Conservation (phyloP, 2,113 vertebrate species). For the Sigmodon hispidus region DNA sequence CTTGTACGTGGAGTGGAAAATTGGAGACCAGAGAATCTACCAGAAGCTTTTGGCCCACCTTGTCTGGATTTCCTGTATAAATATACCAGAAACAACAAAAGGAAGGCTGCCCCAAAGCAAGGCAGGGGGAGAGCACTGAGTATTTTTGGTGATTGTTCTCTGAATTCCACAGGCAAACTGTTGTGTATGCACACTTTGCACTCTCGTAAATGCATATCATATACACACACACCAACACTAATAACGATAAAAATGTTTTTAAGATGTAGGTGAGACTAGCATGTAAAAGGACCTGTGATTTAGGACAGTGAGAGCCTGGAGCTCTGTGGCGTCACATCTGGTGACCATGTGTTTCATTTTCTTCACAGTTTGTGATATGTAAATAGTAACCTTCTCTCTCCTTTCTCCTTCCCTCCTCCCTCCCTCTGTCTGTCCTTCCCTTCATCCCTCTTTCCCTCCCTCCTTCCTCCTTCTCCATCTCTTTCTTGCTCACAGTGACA, state of each 20-base stretch:
- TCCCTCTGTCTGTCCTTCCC: no score
- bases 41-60: not conserved
- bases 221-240: not conserved
- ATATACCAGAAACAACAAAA: no score
- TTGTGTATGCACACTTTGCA: not conserved
- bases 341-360: constrained; percentile 8
- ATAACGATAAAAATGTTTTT: not conserved
- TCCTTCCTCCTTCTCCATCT: not conserved
- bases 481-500: not conserved
- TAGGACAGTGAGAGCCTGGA: not conserved
- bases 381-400: not conserved
- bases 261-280: not conserved
- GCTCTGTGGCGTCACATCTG: constrained; percentile 48
- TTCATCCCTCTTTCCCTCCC: fast-evolving
- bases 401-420: not conserved
- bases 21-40: not conserved
- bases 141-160: no score
- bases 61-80: not conserved
- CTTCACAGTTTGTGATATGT: constrained; percentile 31
- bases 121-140: not conserved
- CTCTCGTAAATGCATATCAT: not conserved
- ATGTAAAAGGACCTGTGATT: not conserved
- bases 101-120: not conserved
- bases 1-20: not conserved
- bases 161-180: not conserved